Evolutionary conservation across 2,113 vertebrate genomes (phyloP).

Genomic region (Notiomystis cincta): DNA sequence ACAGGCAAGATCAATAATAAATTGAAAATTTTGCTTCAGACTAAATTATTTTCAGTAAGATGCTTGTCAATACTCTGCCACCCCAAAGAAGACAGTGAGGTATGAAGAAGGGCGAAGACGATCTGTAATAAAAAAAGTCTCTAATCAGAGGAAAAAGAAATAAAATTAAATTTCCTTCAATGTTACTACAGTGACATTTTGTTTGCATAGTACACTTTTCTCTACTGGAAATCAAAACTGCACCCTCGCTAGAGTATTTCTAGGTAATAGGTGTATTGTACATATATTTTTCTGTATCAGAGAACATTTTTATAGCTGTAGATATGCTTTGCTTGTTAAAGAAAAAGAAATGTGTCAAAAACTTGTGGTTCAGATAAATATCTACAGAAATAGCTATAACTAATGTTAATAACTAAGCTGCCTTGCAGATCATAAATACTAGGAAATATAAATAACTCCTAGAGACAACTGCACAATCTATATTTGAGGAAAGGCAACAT

Average conservation of each 20-base stretch:
- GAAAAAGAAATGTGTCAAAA: constrained; percentile 71
- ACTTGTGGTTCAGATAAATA: constrained; percentile 74
- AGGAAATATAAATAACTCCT: constrained; percentile 75
- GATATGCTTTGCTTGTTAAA: constrained; percentile 68
- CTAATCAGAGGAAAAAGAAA: not conserved
- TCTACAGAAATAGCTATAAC: constrained; percentile 70
- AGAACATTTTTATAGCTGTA: constrained; percentile 67
- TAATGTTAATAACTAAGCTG: constrained; percentile 78
- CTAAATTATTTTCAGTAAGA: not conserved
- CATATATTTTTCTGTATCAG: constrained; percentile 68
- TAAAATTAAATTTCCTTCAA: not conserved
- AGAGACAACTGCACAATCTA: constrained; percentile 68
- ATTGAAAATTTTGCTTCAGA: not conserved
- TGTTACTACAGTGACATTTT: constrained; percentile 3
- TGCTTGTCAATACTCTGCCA: not conserved
- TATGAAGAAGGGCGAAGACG: not conserved
- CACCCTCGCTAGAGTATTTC: constrained; percentile 53
- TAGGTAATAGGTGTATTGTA: constrained; percentile 60
- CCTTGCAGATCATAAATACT: constrained; percentile 71
- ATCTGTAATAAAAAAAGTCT: not conserved
- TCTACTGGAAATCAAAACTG: constrained; percentile 26
- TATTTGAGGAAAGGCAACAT: constrained; percentile 67
- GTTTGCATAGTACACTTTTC: constrained; percentile 33
- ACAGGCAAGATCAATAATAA: not conserved
- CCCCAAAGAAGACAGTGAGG: not conserved